These are phyloP conservation scores for Cyprinodon brontotheroides DNA, from an alignment of 2,113 vertebrate species.

Conservation along the genomic window DNA sequence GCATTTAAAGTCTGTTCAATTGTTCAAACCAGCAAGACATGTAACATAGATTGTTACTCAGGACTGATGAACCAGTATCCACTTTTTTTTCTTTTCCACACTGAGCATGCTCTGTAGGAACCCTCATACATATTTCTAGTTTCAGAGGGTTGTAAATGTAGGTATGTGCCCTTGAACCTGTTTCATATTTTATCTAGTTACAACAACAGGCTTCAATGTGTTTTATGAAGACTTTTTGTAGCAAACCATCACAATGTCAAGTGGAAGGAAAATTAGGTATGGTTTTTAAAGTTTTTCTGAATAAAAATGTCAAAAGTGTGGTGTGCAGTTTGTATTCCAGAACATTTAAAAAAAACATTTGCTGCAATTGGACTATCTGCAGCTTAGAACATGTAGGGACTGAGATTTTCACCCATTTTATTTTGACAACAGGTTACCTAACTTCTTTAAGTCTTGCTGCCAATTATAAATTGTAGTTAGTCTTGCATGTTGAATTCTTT, in stretches of 20 bases:
- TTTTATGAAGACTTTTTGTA: neutral
- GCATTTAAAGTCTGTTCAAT: slow-evolving; percentile 14
- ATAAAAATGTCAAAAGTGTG: neutral
- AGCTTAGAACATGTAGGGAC: neutral
- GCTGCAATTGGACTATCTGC: neutral
- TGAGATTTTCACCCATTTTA: neutral
- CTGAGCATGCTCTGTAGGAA: slow-evolving; percentile 56
- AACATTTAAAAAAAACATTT: neutral
- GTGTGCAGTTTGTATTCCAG: neutral
- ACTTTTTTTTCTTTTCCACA: slow-evolving; percentile 29
- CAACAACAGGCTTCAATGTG: neutral
- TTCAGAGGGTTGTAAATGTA: neutral
- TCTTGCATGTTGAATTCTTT: neutral
- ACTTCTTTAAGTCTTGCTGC: too few relatives aligned
- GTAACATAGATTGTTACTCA: slow-evolving; percentile 45
- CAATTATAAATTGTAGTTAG: neutral
- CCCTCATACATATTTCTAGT: slow-evolving; percentile 19
- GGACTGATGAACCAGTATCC: slow-evolving; percentile 36
- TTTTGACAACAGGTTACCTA: neutral
- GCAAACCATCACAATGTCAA: neutral
- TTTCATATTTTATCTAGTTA: neutral
- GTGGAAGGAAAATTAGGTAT: neutral
- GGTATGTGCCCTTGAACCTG: neutral
- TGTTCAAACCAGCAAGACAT: slow-evolving; percentile 38
- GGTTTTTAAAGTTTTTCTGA: neutral